Conservation (phyloP, 2,888 invertebrate species). For the Eilema depressum region DNA sequence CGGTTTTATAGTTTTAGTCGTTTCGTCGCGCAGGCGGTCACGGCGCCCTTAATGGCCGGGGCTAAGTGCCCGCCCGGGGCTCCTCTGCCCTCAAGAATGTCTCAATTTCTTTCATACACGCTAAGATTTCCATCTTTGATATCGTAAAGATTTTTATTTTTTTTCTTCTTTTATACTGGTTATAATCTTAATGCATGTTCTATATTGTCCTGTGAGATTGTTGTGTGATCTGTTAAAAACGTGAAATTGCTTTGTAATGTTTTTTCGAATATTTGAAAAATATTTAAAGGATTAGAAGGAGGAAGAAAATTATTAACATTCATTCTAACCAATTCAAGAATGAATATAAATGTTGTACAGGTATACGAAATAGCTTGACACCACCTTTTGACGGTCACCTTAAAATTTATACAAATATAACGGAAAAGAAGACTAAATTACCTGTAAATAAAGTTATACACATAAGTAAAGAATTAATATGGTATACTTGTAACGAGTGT, state of each 20-base stretch:
- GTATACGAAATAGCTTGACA: too few relatives aligned
- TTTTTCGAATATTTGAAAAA: too few relatives aligned
- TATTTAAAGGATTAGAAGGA: too few relatives aligned
- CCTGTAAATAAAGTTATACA: neutral
- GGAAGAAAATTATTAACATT: too few relatives aligned
- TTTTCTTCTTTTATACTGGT: slow-evolving; percentile 66
- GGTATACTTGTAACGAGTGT: neutral
- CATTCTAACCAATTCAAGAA: neutral
- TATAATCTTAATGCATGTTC: slow-evolving; percentile 36
- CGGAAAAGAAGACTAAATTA: neutral
- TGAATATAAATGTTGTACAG: too few relatives aligned
- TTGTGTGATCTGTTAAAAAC: slow-evolving; percentile 10
- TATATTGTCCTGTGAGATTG: slow-evolving; percentile 7
- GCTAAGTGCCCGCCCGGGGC: slow-evolving; percentile 86
- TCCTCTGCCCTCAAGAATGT: slow-evolving; percentile 78
- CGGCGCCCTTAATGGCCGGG: slow-evolving; percentile 82
- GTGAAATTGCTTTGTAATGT: neutral
- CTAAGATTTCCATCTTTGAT: slow-evolving; percentile 83
- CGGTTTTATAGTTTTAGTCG: slow-evolving; percentile 86
- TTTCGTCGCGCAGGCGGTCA: slow-evolving; percentile 84
- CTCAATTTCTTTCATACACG: slow-evolving; percentile 78
- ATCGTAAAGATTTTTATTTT: slow-evolving; percentile 69
- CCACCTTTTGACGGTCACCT: neutral
- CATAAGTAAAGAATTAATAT: neutral
- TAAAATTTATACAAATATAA: neutral